Percentiles rank a stretch among this genome's conserved stretches.
These are phyloP conservation scores for Aleiodes testaceus DNA, from an alignment of 2,888 invertebrate species.

Conservation along the genomic window DNA sequence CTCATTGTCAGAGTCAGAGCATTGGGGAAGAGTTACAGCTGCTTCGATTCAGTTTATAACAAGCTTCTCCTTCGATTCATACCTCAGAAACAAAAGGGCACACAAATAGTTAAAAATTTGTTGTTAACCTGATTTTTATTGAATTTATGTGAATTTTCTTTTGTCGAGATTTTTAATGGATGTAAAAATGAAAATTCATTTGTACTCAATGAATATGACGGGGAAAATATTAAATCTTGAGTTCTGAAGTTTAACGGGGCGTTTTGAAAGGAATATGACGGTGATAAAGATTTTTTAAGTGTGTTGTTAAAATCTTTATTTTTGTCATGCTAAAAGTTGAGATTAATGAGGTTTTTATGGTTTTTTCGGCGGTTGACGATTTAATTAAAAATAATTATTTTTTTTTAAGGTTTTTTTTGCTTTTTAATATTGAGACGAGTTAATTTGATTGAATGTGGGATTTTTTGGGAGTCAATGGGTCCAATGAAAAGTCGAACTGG, in stretches of 20 bases:
- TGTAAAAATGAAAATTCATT: too few relatives aligned
- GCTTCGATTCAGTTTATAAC: conserved; percentile 43
- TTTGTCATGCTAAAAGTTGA: not conserved
- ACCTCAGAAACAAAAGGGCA: not conserved
- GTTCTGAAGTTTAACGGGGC: too few relatives aligned
- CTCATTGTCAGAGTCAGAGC: conserved; percentile 37
- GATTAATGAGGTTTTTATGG: not conserved
- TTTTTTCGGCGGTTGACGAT: not conserved
- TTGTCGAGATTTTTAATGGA: too few relatives aligned
- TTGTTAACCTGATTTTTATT: too few relatives aligned
- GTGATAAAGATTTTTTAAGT: too few relatives aligned
- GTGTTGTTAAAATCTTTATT: not conserved
- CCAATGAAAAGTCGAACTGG: conserved; percentile 21
- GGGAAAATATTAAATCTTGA: too few relatives aligned
- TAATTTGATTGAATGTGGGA: not conserved
- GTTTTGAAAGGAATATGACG: too few relatives aligned
- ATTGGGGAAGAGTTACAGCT: conserved; percentile 36
- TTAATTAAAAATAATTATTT: too few relatives aligned
- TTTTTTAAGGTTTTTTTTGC: not conserved
- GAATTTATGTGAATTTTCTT: too few relatives aligned
- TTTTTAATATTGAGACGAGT: not conserved
- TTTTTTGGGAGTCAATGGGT: not conserved
- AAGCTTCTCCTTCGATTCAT: conserved; percentile 43
- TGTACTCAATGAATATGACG: too few relatives aligned
- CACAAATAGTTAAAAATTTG: too few relatives aligned